These are phyloP conservation scores for Ctenosaura bakeri DNA, from an alignment of 2,797 vertebrate genomes.

Conservation along the genomic window DNA sequence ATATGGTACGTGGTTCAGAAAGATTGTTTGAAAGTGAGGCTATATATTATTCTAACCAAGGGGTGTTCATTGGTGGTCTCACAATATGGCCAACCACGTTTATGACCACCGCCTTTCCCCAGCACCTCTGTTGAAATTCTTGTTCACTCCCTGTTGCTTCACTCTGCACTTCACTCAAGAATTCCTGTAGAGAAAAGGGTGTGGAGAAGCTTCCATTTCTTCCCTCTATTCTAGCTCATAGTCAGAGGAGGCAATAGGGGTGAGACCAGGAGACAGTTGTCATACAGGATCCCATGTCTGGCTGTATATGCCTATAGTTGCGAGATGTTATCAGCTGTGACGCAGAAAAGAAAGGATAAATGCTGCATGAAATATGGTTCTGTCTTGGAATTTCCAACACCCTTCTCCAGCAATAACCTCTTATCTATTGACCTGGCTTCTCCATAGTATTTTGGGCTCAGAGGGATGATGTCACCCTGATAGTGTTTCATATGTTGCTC, in stretches of 20 bases:
- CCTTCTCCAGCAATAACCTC: background rate
- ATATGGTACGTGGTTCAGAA: conserved; percentile 26
- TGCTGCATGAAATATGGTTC: background rate
- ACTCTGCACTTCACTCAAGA: background rate
- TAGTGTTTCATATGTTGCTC: background rate
- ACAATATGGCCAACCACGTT: background rate
- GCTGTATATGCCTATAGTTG: background rate
- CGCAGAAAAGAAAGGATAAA: background rate
- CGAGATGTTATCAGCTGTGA: conserved; percentile 1
- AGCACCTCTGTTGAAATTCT: background rate
- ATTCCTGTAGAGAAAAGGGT: background rate
- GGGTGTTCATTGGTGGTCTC: background rate
- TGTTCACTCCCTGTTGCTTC: background rate
- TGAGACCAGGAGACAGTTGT: background rate
- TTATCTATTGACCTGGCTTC: background rate
- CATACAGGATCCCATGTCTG: background rate
- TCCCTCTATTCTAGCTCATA: background rate
- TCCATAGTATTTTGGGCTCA: background rate
- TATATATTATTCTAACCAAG: background rate
- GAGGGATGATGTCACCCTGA: background rate
- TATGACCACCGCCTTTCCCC: background rate
- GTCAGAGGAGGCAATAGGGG: background rate
- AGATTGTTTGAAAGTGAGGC: background rate
- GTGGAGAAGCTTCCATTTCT: conserved; percentile 23
- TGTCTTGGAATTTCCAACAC: background rate